Conservation (phyloP, 2,113 vertebrate species). For the Meleagris gallopavo region DNA sequence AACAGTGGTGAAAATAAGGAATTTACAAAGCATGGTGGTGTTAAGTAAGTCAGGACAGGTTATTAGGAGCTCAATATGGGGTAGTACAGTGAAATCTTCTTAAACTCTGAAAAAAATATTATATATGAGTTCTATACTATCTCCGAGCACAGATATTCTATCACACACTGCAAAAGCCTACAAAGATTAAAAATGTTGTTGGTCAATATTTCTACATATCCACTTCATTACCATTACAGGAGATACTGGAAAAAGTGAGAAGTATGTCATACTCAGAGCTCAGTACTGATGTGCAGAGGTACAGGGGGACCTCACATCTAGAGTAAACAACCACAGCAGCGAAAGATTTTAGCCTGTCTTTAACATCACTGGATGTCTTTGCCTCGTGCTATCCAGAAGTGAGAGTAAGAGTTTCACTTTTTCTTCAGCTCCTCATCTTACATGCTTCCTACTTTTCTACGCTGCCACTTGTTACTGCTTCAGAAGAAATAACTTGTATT, state of each 20-base stretch:
- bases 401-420: background rate
- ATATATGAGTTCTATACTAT: accelerated
- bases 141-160: background rate
- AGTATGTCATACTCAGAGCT: background rate
- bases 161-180: background rate
- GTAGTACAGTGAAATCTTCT: background rate
- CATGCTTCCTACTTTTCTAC: background rate
- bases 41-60: background rate
- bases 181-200: background rate
- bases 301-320: background rate
- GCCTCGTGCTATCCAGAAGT: background rate
- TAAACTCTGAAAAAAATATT: background rate
- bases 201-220: background rate
- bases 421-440: background rate
- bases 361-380: background rate
- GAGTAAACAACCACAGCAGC: background rate
- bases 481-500: conserved; percentile 10
- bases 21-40: background rate
- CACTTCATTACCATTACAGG: background rate
- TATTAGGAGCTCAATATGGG: background rate
- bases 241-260: background rate
- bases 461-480: background rate
- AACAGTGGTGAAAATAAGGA: background rate
- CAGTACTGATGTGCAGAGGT: background rate
- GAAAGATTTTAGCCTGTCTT: background rate